Evolutionary conservation across 2,797 vertebrate genomes (phyloP), one percentile per base, ranked within the genome.

Genomic region (Huso huso): DNA sequence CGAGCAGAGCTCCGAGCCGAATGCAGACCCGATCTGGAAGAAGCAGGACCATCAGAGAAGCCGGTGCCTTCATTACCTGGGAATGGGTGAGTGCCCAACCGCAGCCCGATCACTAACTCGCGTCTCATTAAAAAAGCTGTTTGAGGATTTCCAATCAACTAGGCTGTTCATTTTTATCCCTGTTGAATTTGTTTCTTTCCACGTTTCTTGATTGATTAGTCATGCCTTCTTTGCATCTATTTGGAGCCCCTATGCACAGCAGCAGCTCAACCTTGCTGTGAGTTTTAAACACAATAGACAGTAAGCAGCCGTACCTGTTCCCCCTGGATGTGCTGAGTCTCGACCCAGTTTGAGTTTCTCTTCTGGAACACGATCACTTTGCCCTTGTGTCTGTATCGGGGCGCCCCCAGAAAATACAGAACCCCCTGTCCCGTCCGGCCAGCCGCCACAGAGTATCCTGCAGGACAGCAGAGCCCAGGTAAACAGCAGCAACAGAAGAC

Each of bases 11-110:
- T 83, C 79, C 6, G 85, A 82, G 37, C 89, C 89, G 0, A 89
- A 90, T 70, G 89, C 89, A 1, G 88, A 89, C 11, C 89, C 89
- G 0, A 90, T 77, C 88, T 90, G 79, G 61, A 77, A 37, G 23
- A 37, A 37, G 23, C 23, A 37, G 23, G 23, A 37, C 2, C 23
- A 37, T 37, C 23, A 37, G 23, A 4, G 23, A 37, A 37, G 23
- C 4, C 2, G 2, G 4, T 37, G 23, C 23, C 23, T 37, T 37
- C 23, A 3, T 37, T 37, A 37, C 23, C 23, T 37, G 23, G 23
- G 23, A 37, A 37, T 37, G 23, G 23, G 23, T 3, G 23, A 37
- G 23, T 37, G 23, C 23, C 15, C 15, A 18, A 18, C 15, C 15
- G 15, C 15, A 18, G 15, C 15, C 15, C 15, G 15, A 18, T 1